Base-by-base conservation (phyloP, 2,113 vertebrate species). In the Rutilus rutilus region DNA sequence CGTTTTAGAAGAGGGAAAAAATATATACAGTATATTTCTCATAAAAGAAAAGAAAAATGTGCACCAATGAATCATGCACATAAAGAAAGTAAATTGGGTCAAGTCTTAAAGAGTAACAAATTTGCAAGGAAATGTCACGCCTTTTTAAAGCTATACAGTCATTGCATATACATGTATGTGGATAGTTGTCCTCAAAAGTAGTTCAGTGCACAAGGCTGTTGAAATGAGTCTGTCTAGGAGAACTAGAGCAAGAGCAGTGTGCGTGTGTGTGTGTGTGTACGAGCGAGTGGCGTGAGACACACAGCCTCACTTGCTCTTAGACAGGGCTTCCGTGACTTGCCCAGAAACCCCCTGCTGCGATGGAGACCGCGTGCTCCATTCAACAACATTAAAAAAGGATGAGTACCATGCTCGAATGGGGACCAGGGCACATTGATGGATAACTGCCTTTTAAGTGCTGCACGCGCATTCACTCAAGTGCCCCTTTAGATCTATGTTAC, bases 371-470 rank as follows among this genome's bases (percentile, higher is more conserved):
- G 64, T 87, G 78, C 91, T 91, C 90, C 90, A 92, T 93, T 93
- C 93, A 89, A 89, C 91, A 76, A 74, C 94, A 95, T 95, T 95
- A 95, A 95, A 94, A 94, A 94, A 94, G 93, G 92, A 95, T 89
- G 88, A 89, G 82, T 54, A 59, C 39, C 21, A 45, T 57, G 81
- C 47, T 74, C 71, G 78, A 79, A n/a, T 65, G 69, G 86, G 74
- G 84, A 85, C 54, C 15, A 62, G 82, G 76, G 76, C 81, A 90
- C 85, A 82, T 65, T 91, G 91, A 87, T 89, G 92, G 89, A 91
- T 94, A 91, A 93, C 93, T 95, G 91, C 92, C 91, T 94, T 91
- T 92, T 93, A 94, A 95, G 93, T 94, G 94, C 91, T 91, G 92
- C 92, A 93, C 88, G 87, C 88, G 88, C 90, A 82, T 93, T 86